phyloP scores from a whole-genome alignment of 2,888 invertebrate genomes.

The Aspidiotus rigidus region DNA sequence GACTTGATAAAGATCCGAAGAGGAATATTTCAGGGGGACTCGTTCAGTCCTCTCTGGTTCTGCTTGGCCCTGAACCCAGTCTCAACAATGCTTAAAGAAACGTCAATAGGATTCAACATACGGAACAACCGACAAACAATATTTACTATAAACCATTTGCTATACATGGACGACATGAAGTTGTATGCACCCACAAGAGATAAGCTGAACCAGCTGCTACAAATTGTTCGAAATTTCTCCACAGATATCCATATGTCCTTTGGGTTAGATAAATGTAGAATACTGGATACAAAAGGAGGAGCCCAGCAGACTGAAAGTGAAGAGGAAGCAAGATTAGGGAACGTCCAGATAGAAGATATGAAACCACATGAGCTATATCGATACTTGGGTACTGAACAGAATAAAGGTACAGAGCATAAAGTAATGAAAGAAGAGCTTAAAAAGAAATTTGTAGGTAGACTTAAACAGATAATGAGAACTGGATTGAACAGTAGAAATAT shows the following conservation, averaged over 20 bases:
- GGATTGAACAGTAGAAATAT: conserved; percentile 18
- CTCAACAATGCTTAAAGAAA: conserved; percentile 5
- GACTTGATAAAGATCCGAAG: background rate
- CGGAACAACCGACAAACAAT: conserved; percentile 13
- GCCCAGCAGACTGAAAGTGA: conserved; percentile 9
- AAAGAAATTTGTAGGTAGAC: conserved; percentile 26
- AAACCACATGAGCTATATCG: conserved; percentile 30
- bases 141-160: conserved; percentile 33
- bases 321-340: conserved; percentile 1
- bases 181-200: conserved; percentile 32
- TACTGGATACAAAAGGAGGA: conserved; percentile 18
- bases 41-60: background rate
- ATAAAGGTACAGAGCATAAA: conserved; percentile 17
- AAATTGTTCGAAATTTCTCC: conserved; percentile 25
- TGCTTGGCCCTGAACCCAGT: background rate
- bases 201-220: conserved; percentile 22
- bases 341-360: conserved; percentile 28
- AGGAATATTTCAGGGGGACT: background rate
- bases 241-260: conserved; percentile 35
- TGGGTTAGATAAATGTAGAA: conserved; percentile 36
- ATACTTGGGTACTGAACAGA: conserved; percentile 34
- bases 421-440: conserved; percentile 27
- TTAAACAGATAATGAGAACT: conserved; percentile 31
- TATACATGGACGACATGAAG: conserved; percentile 38
- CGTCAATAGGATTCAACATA: conserved; percentile 5